Evolutionary conservation across 2,888 invertebrate species (phyloP).

Genomic region (Eucriotettix oculatus): DNA sequence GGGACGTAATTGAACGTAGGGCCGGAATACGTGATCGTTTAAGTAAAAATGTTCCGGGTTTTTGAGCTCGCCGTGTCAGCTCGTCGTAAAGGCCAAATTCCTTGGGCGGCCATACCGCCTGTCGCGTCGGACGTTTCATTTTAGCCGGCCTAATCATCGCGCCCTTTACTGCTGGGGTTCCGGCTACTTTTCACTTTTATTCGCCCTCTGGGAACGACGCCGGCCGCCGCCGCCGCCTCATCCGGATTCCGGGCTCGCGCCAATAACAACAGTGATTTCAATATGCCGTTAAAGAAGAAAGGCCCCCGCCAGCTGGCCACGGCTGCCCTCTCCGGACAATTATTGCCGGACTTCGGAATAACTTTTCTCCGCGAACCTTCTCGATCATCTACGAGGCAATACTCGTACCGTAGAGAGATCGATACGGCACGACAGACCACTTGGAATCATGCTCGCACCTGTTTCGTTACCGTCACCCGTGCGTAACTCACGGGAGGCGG

Average conservation of each 20-base stretch:
- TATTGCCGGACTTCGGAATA: too few relatives aligned
- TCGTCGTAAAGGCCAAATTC: not conserved
- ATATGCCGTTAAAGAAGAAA: constrained; percentile 5
- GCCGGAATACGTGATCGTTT: not conserved
- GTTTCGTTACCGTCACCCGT: too few relatives aligned
- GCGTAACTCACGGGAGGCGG: too few relatives aligned
- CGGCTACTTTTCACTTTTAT: constrained; percentile 30
- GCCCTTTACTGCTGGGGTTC: constrained; percentile 7
- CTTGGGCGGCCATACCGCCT: not conserved
- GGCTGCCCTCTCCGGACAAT: too few relatives aligned
- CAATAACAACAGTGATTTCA: constrained; percentile 12
- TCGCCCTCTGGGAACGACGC: constrained; percentile 24
- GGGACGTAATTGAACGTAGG: not conserved
- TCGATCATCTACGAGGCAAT: too few relatives aligned
- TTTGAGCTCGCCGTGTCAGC: not conserved
- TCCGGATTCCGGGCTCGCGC: constrained; percentile 6
- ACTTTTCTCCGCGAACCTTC: too few relatives aligned
- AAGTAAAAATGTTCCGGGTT: not conserved
- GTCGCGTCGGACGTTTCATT: not conserved
- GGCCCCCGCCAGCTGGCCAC: too few relatives aligned
- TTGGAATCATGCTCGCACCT: too few relatives aligned
- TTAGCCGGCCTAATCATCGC: not conserved
- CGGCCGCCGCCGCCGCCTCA: not conserved
- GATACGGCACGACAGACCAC: too few relatives aligned
- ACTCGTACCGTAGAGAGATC: too few relatives aligned